Evolutionary conservation across 2,113 vertebrate genomes (phyloP).

Genomic region (Paraplagusia blochii): DNA sequence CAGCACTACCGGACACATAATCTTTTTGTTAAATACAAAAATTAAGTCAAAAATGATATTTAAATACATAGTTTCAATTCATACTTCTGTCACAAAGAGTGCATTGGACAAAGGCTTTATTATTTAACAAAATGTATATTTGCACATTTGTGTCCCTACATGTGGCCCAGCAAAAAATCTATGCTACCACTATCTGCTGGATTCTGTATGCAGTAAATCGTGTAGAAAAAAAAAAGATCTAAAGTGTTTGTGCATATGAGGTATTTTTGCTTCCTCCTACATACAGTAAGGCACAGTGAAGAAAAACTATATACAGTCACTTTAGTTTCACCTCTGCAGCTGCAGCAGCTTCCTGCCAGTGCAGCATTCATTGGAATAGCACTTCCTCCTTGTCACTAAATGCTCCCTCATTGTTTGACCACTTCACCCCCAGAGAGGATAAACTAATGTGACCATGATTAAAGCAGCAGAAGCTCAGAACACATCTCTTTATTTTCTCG

Average conservation of each 20-base stretch:
- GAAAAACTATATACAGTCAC: conserved; percentile 9
- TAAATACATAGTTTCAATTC: no score
- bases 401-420: conserved; percentile 25
- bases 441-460: conserved; percentile 30
- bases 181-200: no score
- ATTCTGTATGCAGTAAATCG: no score
- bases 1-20: not conserved
- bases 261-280: not conserved
- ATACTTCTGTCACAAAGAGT: no score
- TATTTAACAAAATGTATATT: no score
- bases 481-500: conserved; percentile 5
- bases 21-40: no score
- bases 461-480: conserved; percentile 29
- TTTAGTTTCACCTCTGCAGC: conserved; percentile 4
- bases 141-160: no score
- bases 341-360: conserved; percentile 14
- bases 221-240: no score
- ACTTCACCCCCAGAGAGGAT: conserved; percentile 8
- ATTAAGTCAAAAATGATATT: no score
- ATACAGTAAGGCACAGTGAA: not conserved
- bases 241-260: no score
- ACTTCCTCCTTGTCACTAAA: conserved; percentile 16
- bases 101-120: no score
- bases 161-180: no score
- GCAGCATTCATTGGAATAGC: conserved; percentile 26